Conservation (phyloP, 2,888 invertebrate species). For the Lithosia quadra region DNA sequence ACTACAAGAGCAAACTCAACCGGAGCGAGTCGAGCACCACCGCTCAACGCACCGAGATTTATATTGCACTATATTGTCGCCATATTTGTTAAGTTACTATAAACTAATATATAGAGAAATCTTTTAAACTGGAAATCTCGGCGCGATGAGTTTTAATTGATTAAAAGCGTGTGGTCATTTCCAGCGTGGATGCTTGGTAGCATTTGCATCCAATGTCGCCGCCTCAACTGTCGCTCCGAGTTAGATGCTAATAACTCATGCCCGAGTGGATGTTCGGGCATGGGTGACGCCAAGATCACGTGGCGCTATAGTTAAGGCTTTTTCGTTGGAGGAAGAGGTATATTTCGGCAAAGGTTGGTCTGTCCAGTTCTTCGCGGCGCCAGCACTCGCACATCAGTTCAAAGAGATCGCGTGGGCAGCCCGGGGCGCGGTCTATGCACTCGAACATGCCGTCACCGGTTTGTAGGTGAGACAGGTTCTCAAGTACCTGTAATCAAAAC, state of each 20-base stretch:
- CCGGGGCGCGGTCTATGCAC: conserved; percentile 89
- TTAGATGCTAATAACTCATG: conserved; percentile 51
- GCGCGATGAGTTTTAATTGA: conserved; percentile 8
- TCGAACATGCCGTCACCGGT: conserved; percentile 88
- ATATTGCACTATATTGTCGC: conserved; percentile 45
- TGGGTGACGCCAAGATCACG: conserved; percentile 66
- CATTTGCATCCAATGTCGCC: conserved; percentile 23
- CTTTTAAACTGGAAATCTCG: conserved; percentile 30
- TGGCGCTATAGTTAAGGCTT: conserved; percentile 59
- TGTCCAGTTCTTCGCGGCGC: conserved; percentile 90
- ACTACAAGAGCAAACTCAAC: conserved; percentile 12
- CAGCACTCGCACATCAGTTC: conserved; percentile 95
- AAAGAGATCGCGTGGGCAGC: conserved; percentile 93
- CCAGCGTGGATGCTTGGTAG: conserved; percentile 18
- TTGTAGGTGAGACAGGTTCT: conserved; percentile 91
- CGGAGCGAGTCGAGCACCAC: conserved; percentile 43
- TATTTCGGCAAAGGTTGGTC: conserved; percentile 94
- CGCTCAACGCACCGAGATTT: conserved; percentile 25
- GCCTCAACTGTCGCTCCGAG: conserved; percentile 50
- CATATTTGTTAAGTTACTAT: conserved; percentile 35
- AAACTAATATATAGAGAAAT: conserved; percentile 46
- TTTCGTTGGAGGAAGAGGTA: conserved; percentile 92
- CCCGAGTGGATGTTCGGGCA: conserved; percentile 45
- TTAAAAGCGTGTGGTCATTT: conserved; percentile 55
- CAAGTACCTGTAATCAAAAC: conserved; percentile 87